A percentile compares a stretch with the other conserved stretches of the same genome.
These are phyloP conservation scores for Listrodromus nycthemerus DNA, from an alignment of 2,888 invertebrate species.

Conservation along the genomic window DNA sequence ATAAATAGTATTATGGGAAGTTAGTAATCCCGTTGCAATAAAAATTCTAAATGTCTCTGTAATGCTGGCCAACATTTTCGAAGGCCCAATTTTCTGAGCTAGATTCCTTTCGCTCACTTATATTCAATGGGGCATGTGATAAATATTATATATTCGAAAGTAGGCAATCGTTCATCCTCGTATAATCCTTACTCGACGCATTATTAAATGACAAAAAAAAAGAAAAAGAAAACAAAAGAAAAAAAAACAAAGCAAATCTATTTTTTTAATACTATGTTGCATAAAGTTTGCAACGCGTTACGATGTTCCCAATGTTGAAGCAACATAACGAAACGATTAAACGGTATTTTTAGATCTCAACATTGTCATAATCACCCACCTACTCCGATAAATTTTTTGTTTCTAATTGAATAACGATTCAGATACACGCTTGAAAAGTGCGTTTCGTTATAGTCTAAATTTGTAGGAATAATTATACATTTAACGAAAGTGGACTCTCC, in stretches of 20 bases:
- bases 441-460: conserved; percentile 53
- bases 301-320: conserved; percentile 1
- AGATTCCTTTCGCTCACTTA: conserved; percentile 42
- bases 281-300: conserved; percentile 15
- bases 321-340: conserved; percentile 14
- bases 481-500: conserved; percentile 49
- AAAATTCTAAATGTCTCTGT: conserved; percentile 24
- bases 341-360: conserved; percentile 62
- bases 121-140: conserved; percentile 51
- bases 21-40: neutral
- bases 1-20: conserved; percentile 5
- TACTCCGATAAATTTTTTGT: conserved; percentile 43
- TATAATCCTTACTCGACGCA: conserved; percentile 28
- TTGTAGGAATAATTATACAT: conserved; percentile 35
- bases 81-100: conserved; percentile 8
- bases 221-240: conserved; percentile 14
- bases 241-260: conserved; percentile 31
- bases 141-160: conserved; percentile 42
- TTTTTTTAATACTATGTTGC: conserved; percentile 55
- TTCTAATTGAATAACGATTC: conserved; percentile 42
- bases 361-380: conserved; percentile 51
- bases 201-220: conserved; percentile 30
- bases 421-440: conserved; percentile 32
- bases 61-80: neutral
- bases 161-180: conserved; percentile 30